Evolutionary conservation across 1,140 invertebrate species (phyloP).

Genomic region (Oedothorax gibbosus): DNA sequence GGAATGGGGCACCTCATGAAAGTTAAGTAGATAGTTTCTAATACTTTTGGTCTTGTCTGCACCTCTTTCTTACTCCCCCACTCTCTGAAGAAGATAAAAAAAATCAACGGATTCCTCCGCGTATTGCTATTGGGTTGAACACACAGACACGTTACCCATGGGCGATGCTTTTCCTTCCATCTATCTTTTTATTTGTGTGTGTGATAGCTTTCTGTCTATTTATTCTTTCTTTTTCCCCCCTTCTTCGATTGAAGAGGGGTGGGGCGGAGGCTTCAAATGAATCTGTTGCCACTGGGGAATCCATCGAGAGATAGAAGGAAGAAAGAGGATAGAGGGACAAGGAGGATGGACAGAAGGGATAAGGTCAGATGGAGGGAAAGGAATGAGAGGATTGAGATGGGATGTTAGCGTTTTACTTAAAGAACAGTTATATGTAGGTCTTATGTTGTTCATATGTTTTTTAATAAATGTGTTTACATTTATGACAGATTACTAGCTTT

Average conservation of each 20-base stretch:
- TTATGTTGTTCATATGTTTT: too few species aligned
- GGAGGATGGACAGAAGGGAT: conserved; percentile 6
- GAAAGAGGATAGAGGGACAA: conserved; percentile 10
- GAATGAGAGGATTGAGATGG: neutral
- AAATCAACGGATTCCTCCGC: conserved; percentile 45
- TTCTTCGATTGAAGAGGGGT: conserved; percentile 30
- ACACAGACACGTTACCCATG: conserved; percentile 22
- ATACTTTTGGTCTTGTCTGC: conserved; percentile 40
- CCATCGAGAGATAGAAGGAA: conserved; percentile 25
- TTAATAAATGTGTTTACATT: too few species aligned
- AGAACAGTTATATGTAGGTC: too few species aligned
- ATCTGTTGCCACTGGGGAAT: conserved; percentile 58
- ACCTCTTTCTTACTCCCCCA: conserved; percentile 8
- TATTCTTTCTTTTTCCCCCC: neutral
- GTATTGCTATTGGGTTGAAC: conserved; percentile 47
- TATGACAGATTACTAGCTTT: too few species aligned
- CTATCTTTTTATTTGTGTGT: too few species aligned
- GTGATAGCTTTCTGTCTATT: neutral
- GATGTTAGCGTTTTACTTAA: neutral
- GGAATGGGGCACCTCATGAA: conserved; percentile 60
- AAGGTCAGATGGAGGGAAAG: conserved; percentile 12
- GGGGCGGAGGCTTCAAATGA: conserved; percentile 46
- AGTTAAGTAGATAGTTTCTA: conserved; percentile 62
- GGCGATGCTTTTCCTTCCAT: conserved; percentile 5
- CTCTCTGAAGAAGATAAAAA: neutral